Evolutionary conservation across 2,113 vertebrate genomes (phyloP), one percentile per base, ranked within the genome.

Genomic region (Poeciliopsis prolifica): DNA sequence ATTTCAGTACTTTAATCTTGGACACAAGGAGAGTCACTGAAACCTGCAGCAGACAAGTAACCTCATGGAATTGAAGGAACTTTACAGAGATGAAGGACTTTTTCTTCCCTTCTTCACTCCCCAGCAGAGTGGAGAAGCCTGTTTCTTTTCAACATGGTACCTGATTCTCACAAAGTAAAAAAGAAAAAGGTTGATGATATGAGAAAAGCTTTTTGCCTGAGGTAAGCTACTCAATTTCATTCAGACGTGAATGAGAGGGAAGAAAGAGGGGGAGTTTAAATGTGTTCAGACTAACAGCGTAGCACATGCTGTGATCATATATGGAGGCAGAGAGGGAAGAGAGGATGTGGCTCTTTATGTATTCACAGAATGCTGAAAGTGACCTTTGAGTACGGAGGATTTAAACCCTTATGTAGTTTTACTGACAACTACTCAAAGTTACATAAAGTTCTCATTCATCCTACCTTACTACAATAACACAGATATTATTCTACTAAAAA

Each of bases 11-110:
- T 66, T 66, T 66, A 40, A 66, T 66, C 65, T 66, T 66, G n/a
- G 35, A n/a, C 35, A 40, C 12, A 66, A 19, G 24, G n/a, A 28
- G 11, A n/a, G 33, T 42, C 31, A 65, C 35, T 15, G 65, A 66
- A 66, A 66, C 65, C 35, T 66, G 65, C 65, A 67, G 29, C n/a
- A 67, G 37, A 67, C 65, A 67, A 40, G 65, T n/a, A 66, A 67
- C 65, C 65, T 42, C 3, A 29, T 44, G 37, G 42, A 67, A 22
- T 9, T 44, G 22, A 26, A n/a, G 64, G 28, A 3, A 37, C 33
- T n/a, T 37, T 24, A 40, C 13, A 22, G 40, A 66, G 63, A 66
- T 66, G 65, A n/a, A 65, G 64, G 31, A 26, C 26, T 42, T 66
- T 42, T 64, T 31, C 35, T 66, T 42, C 42, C 42, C n/a, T 17